Evolutionary conservation across 92 coral and sea anemone genomes (phyloP), one percentile per base, ranked within the genome.

Genomic region (Isaurus tuberculatus): DNA sequence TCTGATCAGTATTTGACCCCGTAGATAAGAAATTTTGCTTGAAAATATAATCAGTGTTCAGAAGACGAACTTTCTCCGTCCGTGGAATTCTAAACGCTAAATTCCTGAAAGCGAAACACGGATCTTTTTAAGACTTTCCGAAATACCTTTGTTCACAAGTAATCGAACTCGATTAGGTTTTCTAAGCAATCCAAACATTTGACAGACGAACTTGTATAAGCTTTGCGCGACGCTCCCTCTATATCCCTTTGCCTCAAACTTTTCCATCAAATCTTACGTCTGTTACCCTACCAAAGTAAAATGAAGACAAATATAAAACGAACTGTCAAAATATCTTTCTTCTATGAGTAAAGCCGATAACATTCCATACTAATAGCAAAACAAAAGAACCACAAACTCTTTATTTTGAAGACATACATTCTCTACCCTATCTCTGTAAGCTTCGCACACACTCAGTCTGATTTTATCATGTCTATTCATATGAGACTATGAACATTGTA

Each of bases 1-100:
- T 65, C 72, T 65, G 40, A 65, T 65, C 72, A 65, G 72, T 30
- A 65, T 65, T 65, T 65, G 42, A 65, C 43, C 72, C 72, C 72
- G 40, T 65, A 65, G 72, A 65, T 65, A 65, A 27, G 4, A 28
- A 65, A 65, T 57, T 57, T 57, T 57, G 65, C 65, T 57, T 57
- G 65, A 57, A 57, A 57, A 57, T 57, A 57, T 57, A 57, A 57
- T 57, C 65, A 57, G 19, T 17, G 65, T 57, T 57, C 65, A 57
- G 65, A 57, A 22, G 25, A n/a, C 65, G 65, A 57, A 57, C 65
- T 57, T 57, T 57, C 65, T 57, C 65, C 65, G 65, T 57, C 65
- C 65, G 19, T 14, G 25, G 25, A 14, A 14, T 20, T 20, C n/a
- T n/a, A n/a, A n/a, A n/a, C n/a, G n/a, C n/a, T n/a, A n/a, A n/a